Base-by-base conservation (phyloP, 2,797 vertebrate genomes). In the Catamblyrhynchus diadema region DNA sequence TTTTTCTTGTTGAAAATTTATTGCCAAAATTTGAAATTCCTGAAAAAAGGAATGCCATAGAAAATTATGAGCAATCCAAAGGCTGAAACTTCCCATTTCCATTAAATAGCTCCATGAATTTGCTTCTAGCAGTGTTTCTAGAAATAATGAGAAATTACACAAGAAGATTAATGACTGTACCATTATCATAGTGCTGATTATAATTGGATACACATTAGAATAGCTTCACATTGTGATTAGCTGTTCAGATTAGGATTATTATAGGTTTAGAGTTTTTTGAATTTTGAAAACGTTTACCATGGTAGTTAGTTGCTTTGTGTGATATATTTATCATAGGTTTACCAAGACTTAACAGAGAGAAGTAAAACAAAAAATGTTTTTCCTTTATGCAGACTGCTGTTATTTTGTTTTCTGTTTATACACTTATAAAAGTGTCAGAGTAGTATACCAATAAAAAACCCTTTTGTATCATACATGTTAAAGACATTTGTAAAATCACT, bases 161-260 rank as follows among this genome's bases (percentile, higher is more conserved):
- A 86, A 86, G 88, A 77, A 86, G 86, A 86, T 91, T 28, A 97
- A 94, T 84, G 51, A 60, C 62, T 90, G 27, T 70, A 35, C 59
- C 83, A 39, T 97, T 97, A 95, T 94, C 89, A 56, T 56, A 75
- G 70, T 71, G 71, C 66, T 96, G 91, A 94, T 95, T 98, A 94
- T 97, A 97, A 97, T 89, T 96, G 94, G 91, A 94, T 95, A 86
- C 37, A 89, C 65, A 94, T 81, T 87, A 72, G 92, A 87, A 88
- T 87, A 95, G 73, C 67, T 93, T 97, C 88, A 94, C 53, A 74
- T 82, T 13, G 6, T 88, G 77, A 95, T 95, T 81, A 45, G 74
- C 59, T 95, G 78, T 96, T 97, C 92, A 96, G 96, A 96, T 96
- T 93, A 93, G 53, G 92, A 95, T 95, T 96, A 96, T 95, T 97